Evolutionary conservation across 2,797 vertebrate species (phyloP).

Genomic region (Hydrolagus colliei): DNA sequence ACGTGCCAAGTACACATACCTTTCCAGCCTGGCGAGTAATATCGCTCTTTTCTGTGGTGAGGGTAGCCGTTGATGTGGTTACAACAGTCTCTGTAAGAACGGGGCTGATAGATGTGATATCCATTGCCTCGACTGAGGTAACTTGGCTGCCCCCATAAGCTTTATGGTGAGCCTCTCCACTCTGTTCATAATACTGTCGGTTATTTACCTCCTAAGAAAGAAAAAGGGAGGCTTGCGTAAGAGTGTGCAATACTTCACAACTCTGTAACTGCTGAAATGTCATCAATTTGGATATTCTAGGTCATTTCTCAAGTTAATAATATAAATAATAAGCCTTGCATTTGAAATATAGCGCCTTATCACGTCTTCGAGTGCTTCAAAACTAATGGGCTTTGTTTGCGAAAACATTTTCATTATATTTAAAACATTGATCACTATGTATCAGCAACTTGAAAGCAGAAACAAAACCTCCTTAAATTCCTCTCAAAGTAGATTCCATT

Average conservation of each 20-base stretch:
- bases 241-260: background rate
- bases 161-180: slow-evolving; percentile 45
- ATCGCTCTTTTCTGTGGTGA: slow-evolving; percentile 14
- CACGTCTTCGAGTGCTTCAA: background rate
- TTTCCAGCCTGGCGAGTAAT: slow-evolving; percentile 2
- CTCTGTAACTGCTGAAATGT: background rate
- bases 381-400: background rate
- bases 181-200: slow-evolving; percentile 48
- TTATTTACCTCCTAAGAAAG: slow-evolving; percentile 46
- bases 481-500: too few species aligned
- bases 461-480: too few species aligned
- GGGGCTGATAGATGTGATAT: slow-evolving; percentile 39
- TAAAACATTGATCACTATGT: too few species aligned
- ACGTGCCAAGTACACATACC: slow-evolving; percentile 8
- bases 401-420: too few species aligned
- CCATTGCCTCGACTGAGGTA: slow-evolving; percentile 36
- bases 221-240: too few species aligned
- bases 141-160: slow-evolving; percentile 45
- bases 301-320: background rate
- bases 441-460: too few species aligned
- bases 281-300: background rate
- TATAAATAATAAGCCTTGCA: background rate
- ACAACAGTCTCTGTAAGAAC: slow-evolving; percentile 41
- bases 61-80: slow-evolving; percentile 33
- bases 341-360: background rate